A percentile compares a stretch with the other conserved stretches of the same genome.
These are phyloP conservation scores for Coilia nasus DNA, from an alignment of 2,797 vertebrate species.

Conservation along the genomic window DNA sequence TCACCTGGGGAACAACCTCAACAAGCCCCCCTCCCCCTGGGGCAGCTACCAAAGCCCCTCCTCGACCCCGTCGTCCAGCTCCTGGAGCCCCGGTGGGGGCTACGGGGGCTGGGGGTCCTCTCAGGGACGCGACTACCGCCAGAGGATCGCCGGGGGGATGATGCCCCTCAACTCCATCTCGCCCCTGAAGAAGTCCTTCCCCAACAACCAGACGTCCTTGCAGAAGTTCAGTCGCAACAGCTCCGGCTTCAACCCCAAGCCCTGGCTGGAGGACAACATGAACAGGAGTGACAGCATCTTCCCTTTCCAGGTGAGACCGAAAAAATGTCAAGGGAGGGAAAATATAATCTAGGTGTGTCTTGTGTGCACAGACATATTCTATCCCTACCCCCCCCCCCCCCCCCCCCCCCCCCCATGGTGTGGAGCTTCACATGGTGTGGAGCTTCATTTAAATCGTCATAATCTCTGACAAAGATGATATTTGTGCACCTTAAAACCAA, in stretches of 20 bases:
- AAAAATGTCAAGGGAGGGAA: background rate
- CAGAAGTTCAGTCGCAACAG: constrained; percentile 97
- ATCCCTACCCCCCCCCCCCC: background rate
- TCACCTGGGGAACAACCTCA: constrained; percentile 93
- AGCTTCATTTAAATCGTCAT: background rate
- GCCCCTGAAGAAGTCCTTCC: constrained; percentile 97
- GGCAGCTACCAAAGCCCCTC: constrained; percentile 97
- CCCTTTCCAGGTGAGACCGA: constrained; percentile 91
- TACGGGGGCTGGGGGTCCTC: constrained; percentile 79
- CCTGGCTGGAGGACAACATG: constrained; percentile 96
- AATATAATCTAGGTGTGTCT: background rate
- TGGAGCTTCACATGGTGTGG: background rate
- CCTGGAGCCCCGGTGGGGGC: constrained; percentile 92
- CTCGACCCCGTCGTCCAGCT: constrained; percentile 89
- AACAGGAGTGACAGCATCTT: constrained; percentile 93
- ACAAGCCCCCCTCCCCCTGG: constrained; percentile 96
- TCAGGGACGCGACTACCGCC: constrained; percentile 93
- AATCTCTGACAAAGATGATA: background rate
- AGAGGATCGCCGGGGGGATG: constrained; percentile 92
- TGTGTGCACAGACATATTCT: background rate
- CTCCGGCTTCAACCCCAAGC: constrained; percentile 93
- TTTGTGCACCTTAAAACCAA: constrained; percentile 3
- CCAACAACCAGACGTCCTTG: constrained; percentile 94
- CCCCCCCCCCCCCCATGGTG: background rate
- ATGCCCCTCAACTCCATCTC: constrained; percentile 95